Evolutionary conservation across 37 sponge, comb jelly and placozoan species (phyloP).

Genomic region (Cliona cf. orientalis): DNA sequence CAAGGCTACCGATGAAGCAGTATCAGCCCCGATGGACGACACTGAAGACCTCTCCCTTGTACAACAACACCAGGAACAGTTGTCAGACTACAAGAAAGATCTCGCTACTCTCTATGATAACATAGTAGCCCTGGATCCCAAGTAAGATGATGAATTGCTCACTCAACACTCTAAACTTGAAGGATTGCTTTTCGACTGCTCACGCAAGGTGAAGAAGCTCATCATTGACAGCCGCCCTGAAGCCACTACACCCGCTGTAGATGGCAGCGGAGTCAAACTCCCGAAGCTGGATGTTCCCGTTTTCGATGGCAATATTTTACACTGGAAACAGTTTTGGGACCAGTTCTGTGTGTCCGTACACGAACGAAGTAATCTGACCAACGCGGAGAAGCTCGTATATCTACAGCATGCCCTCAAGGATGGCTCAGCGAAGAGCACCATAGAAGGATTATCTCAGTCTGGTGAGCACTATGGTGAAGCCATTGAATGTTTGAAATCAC

Average conservation of each 20-base stretch:
- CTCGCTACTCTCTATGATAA: conserved; percentile 32
- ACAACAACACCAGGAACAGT: conserved; percentile 27
- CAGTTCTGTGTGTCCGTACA: conserved; percentile 48
- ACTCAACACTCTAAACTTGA: conserved; percentile 4
- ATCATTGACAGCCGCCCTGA: neutral
- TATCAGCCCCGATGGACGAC: neutral
- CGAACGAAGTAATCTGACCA: conserved; percentile 13
- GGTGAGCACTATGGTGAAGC: conserved; percentile 53
- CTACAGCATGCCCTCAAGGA: conserved; percentile 46
- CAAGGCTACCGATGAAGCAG: neutral
- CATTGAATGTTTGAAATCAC: conserved; percentile 41
- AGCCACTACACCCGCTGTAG: neutral
- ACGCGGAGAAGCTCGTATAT: conserved; percentile 53
- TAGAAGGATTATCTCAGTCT: conserved; percentile 54
- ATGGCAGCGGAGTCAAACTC: conserved; percentile 34
- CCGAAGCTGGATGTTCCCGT: conserved; percentile 45
- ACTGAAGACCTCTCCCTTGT: conserved; percentile 10
- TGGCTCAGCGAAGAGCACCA: conserved; percentile 42
- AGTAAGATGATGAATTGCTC: conserved; percentile 22
- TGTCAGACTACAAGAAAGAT: conserved; percentile 49
- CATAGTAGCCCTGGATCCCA: neutral
- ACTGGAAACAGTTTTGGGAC: conserved; percentile 53
- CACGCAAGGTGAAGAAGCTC: conserved; percentile 29
- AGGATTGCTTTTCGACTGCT: neutral
- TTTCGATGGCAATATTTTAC: conserved; percentile 56